phyloP scores from a whole-genome alignment of 2,888 invertebrate genomes.

The Aspidiotus destructor region DNA sequence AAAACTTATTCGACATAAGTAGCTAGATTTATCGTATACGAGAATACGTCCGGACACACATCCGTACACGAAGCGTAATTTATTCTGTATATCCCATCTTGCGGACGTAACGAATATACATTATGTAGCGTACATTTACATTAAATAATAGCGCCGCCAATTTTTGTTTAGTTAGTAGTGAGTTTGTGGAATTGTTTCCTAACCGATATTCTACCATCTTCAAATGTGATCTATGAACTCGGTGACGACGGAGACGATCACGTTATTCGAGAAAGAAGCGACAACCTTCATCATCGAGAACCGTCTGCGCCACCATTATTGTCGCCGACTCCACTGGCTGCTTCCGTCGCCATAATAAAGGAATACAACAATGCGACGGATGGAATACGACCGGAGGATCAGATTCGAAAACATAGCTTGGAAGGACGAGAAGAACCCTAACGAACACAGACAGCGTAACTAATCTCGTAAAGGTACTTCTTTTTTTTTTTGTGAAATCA shows the following conservation, averaged over 20 bases:
- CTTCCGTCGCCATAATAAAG: neutral
- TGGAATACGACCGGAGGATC: neutral
- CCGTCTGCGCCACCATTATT: neutral
- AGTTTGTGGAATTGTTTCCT: slow-evolving; percentile 25
- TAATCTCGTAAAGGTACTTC: no score
- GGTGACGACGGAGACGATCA: slow-evolving; percentile 4
- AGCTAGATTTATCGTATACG: neutral
- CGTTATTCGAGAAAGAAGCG: neutral
- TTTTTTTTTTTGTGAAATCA: no score
- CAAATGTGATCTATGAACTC: slow-evolving; percentile 14
- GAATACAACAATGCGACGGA: neutral
- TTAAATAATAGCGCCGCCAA: no score
- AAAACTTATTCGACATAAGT: neutral
- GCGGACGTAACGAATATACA: no score
- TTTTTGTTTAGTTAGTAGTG: slow-evolving; percentile 14
- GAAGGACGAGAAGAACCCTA: no score
- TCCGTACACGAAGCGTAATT: neutral
- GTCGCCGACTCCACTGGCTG: neutral
- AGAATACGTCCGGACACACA: neutral
- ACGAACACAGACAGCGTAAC: no score
- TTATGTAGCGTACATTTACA: no score
- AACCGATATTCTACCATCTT: slow-evolving; percentile 20
- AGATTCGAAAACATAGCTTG: neutral
- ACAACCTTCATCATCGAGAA: no score
- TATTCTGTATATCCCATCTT: neutral